Conservation (phyloP, 2,888 invertebrate species). For the Sisyra terminalis region DNA sequence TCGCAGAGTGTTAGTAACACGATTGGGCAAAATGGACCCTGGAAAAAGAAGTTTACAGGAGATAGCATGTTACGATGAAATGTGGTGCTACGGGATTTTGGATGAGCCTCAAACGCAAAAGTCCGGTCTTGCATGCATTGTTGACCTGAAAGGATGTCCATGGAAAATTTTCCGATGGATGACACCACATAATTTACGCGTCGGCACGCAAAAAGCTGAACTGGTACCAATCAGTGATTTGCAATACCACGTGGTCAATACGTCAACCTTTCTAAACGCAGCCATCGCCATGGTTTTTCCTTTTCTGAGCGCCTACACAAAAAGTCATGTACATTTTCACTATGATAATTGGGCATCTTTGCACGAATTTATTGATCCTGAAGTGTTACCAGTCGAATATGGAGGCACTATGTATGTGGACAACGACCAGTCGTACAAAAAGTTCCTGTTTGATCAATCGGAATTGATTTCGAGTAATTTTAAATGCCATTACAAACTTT, state of each 20-base stretch:
- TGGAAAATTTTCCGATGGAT: slow-evolving; percentile 21
- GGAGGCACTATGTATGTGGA: slow-evolving; percentile 31
- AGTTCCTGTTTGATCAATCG: slow-evolving; percentile 16
- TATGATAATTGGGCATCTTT: slow-evolving; percentile 32
- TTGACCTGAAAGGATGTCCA: slow-evolving; percentile 21
- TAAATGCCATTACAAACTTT: not conserved
- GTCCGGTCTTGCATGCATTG: slow-evolving; percentile 22
- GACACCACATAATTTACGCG: slow-evolving; percentile 19
- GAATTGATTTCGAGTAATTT: slow-evolving; percentile 5
- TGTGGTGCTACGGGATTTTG: slow-evolving; percentile 23
- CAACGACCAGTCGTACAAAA: slow-evolving; percentile 14
- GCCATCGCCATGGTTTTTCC: slow-evolving; percentile 22
- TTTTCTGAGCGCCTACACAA: slow-evolving; percentile 19
- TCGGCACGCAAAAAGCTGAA: slow-evolving; percentile 16
- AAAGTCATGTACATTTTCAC: slow-evolving; percentile 28
- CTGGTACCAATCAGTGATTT: slow-evolving; percentile 19
- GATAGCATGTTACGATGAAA: slow-evolving; percentile 22
- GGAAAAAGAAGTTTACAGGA: slow-evolving; percentile 18
- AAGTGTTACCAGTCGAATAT: slow-evolving; percentile 34
- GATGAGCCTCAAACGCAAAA: slow-evolving; percentile 20
- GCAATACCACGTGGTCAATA: slow-evolving; percentile 21
- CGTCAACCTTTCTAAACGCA: slow-evolving; percentile 18
- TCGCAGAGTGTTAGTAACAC: slow-evolving; percentile 22
- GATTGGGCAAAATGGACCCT: slow-evolving; percentile 19
- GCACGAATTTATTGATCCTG: slow-evolving; percentile 30